A percentile compares a stretch with the other conserved stretches of the same genome.
These are phyloP conservation scores for Bombus waltoni DNA, from an alignment of 1,140 invertebrate species.

Conservation along the genomic window DNA sequence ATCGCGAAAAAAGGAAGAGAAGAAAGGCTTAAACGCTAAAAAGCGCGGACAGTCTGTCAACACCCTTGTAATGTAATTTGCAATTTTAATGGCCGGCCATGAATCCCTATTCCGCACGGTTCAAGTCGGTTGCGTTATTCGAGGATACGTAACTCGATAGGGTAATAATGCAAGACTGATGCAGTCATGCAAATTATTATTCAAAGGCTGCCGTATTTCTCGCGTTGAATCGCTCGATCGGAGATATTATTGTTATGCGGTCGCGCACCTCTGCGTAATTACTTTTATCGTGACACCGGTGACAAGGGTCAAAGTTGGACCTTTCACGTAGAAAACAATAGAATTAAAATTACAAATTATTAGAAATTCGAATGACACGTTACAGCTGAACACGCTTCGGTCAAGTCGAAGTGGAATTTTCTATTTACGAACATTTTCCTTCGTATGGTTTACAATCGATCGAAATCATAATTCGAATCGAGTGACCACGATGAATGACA, in stretches of 20 bases:
- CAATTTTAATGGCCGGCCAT: constrained; percentile 75
- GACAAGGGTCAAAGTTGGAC: neutral
- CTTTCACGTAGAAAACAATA: neutral
- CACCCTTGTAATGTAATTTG: constrained; percentile 75
- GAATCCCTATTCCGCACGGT: constrained; percentile 38
- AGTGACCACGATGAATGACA: constrained; percentile 9
- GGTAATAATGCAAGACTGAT: constrained; percentile 57
- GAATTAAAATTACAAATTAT: neutral
- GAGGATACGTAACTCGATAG: constrained; percentile 59
- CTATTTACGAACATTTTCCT: too few species aligned
- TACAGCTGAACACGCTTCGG: neutral
- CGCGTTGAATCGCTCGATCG: constrained; percentile 36
- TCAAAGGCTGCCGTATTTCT: constrained; percentile 54
- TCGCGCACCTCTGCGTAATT: neutral
- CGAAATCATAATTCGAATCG: constrained; percentile 23
- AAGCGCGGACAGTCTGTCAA: constrained; percentile 57
- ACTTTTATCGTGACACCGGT: neutral
- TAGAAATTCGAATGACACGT: neutral
- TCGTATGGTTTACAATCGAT: neutral
- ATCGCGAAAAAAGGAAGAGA: neutral
- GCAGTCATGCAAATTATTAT: constrained; percentile 62
- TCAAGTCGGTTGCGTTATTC: constrained; percentile 20
- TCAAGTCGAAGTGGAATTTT: neutral
- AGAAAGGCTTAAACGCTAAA: constrained; percentile 9
- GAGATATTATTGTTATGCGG: constrained; percentile 22